Base-by-base conservation (phyloP, 2,888 invertebrate species). In the Papilio elwesi region DNA sequence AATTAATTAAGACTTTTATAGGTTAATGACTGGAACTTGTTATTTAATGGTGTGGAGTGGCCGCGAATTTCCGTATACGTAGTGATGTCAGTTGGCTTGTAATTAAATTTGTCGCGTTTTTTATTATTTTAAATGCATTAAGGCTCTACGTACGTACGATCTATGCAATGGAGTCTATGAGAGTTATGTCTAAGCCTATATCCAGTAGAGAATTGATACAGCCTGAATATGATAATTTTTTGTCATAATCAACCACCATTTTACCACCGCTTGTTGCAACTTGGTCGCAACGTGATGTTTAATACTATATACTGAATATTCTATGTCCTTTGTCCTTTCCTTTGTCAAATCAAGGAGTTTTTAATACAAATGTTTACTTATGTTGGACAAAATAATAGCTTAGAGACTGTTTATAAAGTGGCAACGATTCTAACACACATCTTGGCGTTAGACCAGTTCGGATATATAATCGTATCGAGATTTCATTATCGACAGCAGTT, bases 1-100 rank as follows among this genome's bases (percentile, higher is more conserved):
- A 64, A 70, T 74, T 72, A 72, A 73, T 75, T 68, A 69, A 65
- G 47, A 59, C 71, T 68, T 74, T 75, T 70, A 57, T 51, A 68
- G 70, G 72, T 74, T 75, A 74, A 75, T 75, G 63, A 70, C 62
- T 70, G 64, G 63, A 73, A 74, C 53, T 52, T 16, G 71, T 53
- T 55, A 49, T 69, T 72, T 70, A 72, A 70, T 15, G 13, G 9
- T 9, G 53, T 55, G 15, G 52, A 38, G 43, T 51, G 65, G 13
- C 65, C n/a, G 51, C 8, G n/a, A 65, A 51, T 36, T 26, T 49
- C 13, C 13, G 13, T 51, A 36, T 51, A 13, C 43, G 38, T 15
- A 7, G 36, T 13, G 36, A 13, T 59, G 7, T 9, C 36, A 59
- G 26, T 26, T n/a, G 8, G 10, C 38, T 57, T 13, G 16, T 0